phyloP scores from a whole-genome alignment of 2,113 vertebrate genomes.

The Hydropotes inermis region DNA sequence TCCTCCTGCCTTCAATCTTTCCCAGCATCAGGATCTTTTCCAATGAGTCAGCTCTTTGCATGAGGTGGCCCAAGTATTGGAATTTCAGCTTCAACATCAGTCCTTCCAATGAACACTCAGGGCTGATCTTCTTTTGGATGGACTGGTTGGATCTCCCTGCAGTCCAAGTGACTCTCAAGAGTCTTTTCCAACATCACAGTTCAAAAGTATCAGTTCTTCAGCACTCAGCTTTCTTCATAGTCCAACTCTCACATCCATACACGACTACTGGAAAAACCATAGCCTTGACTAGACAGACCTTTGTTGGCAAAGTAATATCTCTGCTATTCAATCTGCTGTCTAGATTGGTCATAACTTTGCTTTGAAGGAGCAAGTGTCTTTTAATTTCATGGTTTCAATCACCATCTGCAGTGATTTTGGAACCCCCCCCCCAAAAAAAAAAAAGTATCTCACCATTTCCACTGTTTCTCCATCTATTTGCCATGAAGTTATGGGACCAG shows the following conservation, averaged over 20 bases:
- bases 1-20: not conserved
- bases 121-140: not conserved
- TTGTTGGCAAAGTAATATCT: not conserved
- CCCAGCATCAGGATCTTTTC: not conserved
- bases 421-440: not conserved
- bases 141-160: not conserved
- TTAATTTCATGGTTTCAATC: not conserved
- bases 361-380: not conserved
- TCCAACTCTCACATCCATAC: not conserved
- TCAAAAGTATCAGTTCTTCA: not conserved
- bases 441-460: not conserved
- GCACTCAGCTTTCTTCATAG: not conserved
- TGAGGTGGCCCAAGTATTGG: not conserved
- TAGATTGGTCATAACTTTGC: not conserved
- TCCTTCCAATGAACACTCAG: not conserved
- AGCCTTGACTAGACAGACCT: not conserved
- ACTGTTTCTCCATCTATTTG: not conserved
- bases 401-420: not conserved
- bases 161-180: not conserved
- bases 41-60: not conserved
- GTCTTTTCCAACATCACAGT: not conserved
- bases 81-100: not conserved
- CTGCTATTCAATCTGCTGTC: not conserved
- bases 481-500: not conserved
- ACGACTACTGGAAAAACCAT: not conserved